Evolutionary conservation across 2,797 vertebrate species (phyloP).

Genomic region (Tadarida brasiliensis): DNA sequence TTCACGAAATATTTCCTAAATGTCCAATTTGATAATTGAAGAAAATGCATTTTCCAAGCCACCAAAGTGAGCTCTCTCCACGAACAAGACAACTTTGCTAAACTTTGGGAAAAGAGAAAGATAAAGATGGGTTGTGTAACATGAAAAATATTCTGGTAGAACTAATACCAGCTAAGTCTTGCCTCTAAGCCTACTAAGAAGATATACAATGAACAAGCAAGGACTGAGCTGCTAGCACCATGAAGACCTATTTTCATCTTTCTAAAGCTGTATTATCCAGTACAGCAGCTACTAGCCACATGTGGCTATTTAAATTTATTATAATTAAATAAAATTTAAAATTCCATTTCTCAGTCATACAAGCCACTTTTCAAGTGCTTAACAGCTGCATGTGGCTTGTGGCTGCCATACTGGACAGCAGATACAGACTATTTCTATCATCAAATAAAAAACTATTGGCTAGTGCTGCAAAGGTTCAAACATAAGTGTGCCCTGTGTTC

Average conservation of each 20-base stretch:
- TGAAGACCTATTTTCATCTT: background rate
- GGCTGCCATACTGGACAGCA: background rate
- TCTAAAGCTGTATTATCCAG: background rate
- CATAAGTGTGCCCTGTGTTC: background rate
- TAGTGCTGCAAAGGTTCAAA: background rate
- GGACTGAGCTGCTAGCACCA: background rate
- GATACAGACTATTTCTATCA: background rate
- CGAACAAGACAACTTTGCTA: background rate
- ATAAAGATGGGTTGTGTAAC: background rate
- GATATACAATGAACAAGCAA: background rate
- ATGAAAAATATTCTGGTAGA: background rate
- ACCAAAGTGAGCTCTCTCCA: background rate
- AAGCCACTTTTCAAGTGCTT: conserved; percentile 1
- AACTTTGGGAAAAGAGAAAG: background rate
- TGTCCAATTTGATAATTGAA: background rate
- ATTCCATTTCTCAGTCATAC: conserved; percentile 3
- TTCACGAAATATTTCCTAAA: background rate
- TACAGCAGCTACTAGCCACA: background rate
- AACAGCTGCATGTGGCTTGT: background rate
- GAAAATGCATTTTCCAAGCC: background rate
- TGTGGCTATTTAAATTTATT: background rate
- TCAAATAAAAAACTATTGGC: background rate
- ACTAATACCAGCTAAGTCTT: background rate
- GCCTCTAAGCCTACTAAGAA: background rate
- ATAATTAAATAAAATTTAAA: conserved; percentile 51